Evolutionary conservation across 2,888 invertebrate genomes (phyloP).

Genomic region (Ophion costatus): DNA sequence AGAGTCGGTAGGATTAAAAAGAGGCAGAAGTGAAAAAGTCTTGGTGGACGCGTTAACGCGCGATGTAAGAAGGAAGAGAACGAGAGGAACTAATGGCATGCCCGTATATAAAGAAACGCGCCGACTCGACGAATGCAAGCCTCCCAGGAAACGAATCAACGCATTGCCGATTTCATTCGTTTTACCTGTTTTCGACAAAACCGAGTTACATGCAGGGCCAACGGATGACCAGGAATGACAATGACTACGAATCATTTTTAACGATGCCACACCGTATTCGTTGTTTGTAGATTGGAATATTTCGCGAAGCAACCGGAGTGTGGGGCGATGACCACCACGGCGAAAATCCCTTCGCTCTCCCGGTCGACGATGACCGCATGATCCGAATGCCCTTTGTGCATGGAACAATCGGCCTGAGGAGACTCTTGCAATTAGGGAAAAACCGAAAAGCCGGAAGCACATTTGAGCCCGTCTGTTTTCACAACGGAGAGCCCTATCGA

Average conservation of each 20-base stretch:
- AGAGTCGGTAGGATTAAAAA: conserved; percentile 31
- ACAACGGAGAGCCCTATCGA: background rate
- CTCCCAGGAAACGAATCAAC: background rate
- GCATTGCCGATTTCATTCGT: background rate
- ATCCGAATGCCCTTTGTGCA: conserved; percentile 3
- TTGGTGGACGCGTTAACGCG: conserved; percentile 1
- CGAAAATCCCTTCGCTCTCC: background rate
- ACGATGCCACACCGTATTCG: conserved; percentile 13
- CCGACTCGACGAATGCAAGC: conserved; percentile 1
- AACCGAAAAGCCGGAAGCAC: conserved; percentile 39
- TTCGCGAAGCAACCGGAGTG: background rate
- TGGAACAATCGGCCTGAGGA: conserved; percentile 25
- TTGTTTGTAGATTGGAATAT: background rate
- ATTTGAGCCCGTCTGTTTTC: conserved; percentile 21
- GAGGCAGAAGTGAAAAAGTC: conserved; percentile 37
- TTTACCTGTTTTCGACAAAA: background rate
- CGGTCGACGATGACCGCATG: conserved; percentile 9
- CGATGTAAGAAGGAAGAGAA: conserved; percentile 54
- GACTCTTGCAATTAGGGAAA: conserved; percentile 43
- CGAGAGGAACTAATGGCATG: conserved; percentile 56
- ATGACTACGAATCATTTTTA: conserved; percentile 34
- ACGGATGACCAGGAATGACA: conserved; percentile 5
- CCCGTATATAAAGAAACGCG: conserved; percentile 37
- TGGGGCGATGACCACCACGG: background rate
- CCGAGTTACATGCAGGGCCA: background rate